Evolutionary conservation across 2,113 vertebrate genomes (phyloP).

Genomic region (Piprites chloris): DNA sequence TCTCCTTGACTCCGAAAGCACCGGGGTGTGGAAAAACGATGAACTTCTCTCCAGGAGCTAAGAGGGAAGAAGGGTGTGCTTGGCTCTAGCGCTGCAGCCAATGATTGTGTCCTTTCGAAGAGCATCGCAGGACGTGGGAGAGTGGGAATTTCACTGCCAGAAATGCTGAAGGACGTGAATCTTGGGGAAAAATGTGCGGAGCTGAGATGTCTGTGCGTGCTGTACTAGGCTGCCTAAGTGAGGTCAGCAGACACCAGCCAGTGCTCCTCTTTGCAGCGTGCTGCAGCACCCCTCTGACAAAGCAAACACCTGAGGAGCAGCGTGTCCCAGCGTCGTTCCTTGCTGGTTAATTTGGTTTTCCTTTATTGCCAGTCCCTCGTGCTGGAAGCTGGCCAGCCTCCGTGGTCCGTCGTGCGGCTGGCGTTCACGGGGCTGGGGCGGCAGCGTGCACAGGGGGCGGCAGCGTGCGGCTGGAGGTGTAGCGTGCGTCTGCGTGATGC

Average conservation of each 20-base stretch:
- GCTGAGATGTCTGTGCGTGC: not conserved
- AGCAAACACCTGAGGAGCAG: not conserved
- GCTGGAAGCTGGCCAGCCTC: not conserved
- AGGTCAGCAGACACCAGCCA: not conserved
- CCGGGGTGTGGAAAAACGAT: not conserved
- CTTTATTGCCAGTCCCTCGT: not conserved
- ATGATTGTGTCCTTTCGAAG: not conserved
- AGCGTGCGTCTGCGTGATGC: not conserved
- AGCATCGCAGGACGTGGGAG: not conserved
- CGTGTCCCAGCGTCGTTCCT: rapidly evolving
- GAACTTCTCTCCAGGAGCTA: not conserved
- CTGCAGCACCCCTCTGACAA: not conserved
- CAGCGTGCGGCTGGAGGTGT: not conserved
- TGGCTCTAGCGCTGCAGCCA: not conserved
- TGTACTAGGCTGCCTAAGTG: not conserved
- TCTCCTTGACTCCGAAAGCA: not conserved
- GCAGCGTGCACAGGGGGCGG: not conserved
- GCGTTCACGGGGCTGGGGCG: not conserved
- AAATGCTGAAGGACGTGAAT: not conserved
- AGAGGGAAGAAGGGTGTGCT: slow-evolving; percentile 6
- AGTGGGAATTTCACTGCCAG: not conserved
- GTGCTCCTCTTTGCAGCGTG: not conserved
- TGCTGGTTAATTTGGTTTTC: not conserved
- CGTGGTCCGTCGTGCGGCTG: not conserved
- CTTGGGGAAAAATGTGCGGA: rapidly evolving